Percentiles rank a stretch among this genome's conserved stretches.
These are phyloP conservation scores for Lasioglossum lativentre DNA, from an alignment of 2,888 invertebrate genomes.

Conservation along the genomic window DNA sequence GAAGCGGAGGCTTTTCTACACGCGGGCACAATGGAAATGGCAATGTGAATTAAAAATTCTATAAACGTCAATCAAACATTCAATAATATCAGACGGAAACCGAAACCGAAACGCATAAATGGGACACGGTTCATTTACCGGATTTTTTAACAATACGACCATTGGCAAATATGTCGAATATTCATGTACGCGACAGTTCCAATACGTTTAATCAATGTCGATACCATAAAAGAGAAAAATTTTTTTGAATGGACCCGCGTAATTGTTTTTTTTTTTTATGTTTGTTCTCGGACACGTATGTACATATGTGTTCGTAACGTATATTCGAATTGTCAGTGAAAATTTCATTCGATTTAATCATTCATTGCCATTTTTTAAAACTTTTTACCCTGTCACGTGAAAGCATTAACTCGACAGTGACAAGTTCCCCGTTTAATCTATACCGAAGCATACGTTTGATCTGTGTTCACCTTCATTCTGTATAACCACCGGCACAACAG, in stretches of 20 bases:
- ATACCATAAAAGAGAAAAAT: neutral
- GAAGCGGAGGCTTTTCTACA: neutral
- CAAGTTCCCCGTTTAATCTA: neutral
- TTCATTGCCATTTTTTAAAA: neutral
- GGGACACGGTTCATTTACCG: neutral
- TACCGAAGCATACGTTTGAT: too few species aligned
- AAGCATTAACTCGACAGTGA: neutral
- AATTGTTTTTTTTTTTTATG: neutral
- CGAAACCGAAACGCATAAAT: neutral
- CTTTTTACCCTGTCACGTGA: neutral
- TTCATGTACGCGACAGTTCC: neutral
- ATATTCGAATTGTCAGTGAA: neutral
- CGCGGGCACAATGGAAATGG: too few species aligned
- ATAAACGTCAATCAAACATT: neutral
- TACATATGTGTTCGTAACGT: neutral
- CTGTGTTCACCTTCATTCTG: neutral
- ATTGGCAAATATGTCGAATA: neutral
- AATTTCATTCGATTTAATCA: neutral
- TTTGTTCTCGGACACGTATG: neutral
- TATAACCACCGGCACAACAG: neutral
- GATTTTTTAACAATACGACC: neutral
- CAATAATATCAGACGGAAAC: neutral
- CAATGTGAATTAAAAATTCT: neutral
- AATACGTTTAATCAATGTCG: slow-evolving; percentile 4
- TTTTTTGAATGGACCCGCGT: neutral